Evolutionary conservation across 2,797 vertebrate species (phyloP), one percentile per base, ranked within the genome.

Genomic region (Sebastes baramenuke): DNA sequence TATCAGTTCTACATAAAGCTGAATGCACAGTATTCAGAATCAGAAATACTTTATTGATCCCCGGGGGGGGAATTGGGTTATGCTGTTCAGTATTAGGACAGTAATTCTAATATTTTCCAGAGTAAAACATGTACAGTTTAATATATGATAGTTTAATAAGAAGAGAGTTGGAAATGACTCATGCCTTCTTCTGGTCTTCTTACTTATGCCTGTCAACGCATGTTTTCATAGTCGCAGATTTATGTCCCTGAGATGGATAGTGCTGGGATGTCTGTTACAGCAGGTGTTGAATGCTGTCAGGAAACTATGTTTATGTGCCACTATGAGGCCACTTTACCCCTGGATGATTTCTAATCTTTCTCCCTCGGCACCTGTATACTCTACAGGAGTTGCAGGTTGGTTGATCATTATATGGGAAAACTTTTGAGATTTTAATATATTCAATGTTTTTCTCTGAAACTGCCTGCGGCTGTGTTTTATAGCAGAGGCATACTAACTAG

Each of bases 171-270:
- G 79, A 78, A 73, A 88, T 87, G 83, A 82, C 52, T 77, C 36
- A 71, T 18, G 27, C 9, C 32, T 75, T 83, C 36, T 79, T 81
- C 72, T 88, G 79, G 62, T 79, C 25, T 69, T 83, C n/a, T 83
- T 89, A 71, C 83, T 81, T 82, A 58, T 80, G 74, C 67, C 72
- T 85, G 81, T 92, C 89, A 76, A 34, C 38, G 3, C 65, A 10
- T 89, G 79, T 92, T 88, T 88, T 87, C 81, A 90, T 86, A 82
- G 73, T 60, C 60, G 27, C 16, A 64, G 88, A 89, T 91, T 87
- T 88, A 91, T 75, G 74, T 73, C 25, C 27, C n/a, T 61, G 75
- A 22, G 67, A 81, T 72, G 68, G 66, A 82, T 80, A 58, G 72
- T 66, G 34, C 66, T 82, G 81, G 81, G 67, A 66, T 87, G 81